Evolutionary conservation across 2,888 invertebrate species (phyloP).

Genomic region (Drosophila flavopinicola): DNA sequence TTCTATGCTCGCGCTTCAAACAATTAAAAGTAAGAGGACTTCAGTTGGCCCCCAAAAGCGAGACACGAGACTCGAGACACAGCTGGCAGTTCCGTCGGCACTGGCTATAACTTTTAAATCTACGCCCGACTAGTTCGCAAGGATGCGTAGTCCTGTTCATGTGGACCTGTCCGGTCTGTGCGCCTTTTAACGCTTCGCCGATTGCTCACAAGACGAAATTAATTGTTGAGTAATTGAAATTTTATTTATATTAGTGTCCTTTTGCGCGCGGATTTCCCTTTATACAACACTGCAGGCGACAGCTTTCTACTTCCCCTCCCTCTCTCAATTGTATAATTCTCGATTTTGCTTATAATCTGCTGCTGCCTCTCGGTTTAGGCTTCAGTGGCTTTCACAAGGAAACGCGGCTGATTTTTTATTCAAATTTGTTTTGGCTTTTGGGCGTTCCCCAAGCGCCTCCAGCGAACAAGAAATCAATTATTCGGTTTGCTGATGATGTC

Average conservation of each 20-base stretch:
- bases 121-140: conserved; percentile 66
- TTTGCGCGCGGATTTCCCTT: conserved; percentile 67
- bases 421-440: conserved; percentile 49
- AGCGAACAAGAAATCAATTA: conserved; percentile 64
- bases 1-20: conserved; percentile 40
- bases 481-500: conserved; percentile 66
- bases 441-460: conserved; percentile 6
- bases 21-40: conserved; percentile 69
- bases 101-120: conserved; percentile 61
- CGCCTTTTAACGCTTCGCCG: conserved; percentile 82
- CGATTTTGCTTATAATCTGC: conserved; percentile 51
- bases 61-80: conserved; percentile 15
- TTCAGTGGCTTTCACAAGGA: conserved; percentile 50
- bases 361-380: conserved; percentile 47
- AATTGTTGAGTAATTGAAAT: conserved; percentile 85
- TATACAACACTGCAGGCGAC: conserved; percentile 40
- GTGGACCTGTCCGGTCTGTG: conserved; percentile 38
- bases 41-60: conserved; percentile 40
- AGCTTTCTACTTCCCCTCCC: conserved; percentile 1
- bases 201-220: conserved; percentile 83
- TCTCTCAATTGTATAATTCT: conserved; percentile 67
- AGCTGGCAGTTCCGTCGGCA: conserved; percentile 57
- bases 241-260: conserved; percentile 85
- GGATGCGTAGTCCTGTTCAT: conserved; percentile 28
- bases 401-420: conserved; percentile 61